Conservation (phyloP, 2,797 vertebrate species). For the Amphiprion clarkii region DNA sequence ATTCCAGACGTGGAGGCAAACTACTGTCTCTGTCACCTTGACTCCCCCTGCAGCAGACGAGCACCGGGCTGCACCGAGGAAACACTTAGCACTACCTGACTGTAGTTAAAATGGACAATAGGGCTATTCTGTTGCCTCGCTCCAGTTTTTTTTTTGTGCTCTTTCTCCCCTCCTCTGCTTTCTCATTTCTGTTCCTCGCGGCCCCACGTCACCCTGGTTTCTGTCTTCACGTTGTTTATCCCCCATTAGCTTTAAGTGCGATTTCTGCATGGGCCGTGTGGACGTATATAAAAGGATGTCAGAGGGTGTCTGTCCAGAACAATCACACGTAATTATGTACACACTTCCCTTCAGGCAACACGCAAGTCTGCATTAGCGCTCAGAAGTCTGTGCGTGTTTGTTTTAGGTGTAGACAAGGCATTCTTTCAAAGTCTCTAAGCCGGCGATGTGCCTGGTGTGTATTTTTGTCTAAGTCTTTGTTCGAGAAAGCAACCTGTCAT, state of each 20-base stretch:
- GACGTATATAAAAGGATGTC: conserved; percentile 52
- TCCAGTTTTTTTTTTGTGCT: conserved; percentile 12
- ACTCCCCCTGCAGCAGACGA: conserved; percentile 73
- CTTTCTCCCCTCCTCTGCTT: conserved; percentile 12
- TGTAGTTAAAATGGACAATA: conserved; percentile 64
- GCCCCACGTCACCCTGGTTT: conserved; percentile 17
- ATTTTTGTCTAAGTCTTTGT: conserved; percentile 68
- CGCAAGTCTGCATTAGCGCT: conserved; percentile 46
- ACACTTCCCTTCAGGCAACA: conserved; percentile 32
- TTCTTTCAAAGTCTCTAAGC: conserved; percentile 60
- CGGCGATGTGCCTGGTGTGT: conserved; percentile 54
- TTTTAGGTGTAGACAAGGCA: conserved; percentile 61
- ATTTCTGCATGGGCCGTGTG: conserved; percentile 41
- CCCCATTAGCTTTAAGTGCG: conserved; percentile 46
- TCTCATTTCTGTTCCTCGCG: background rate
- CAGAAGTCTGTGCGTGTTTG: conserved; percentile 49
- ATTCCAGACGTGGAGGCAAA: conserved; percentile 76
- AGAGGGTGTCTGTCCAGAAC: conserved; percentile 62
- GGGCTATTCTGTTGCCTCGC: conserved; percentile 32
- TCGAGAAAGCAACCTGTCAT: conserved; percentile 68
- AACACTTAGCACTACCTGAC: conserved; percentile 67
- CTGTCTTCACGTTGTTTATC: conserved; percentile 36
- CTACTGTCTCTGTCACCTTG: conserved; percentile 81
- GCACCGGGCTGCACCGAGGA: conserved; percentile 61
- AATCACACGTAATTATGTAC: conserved; percentile 53